Evolutionary conservation across 2,113 vertebrate genomes (phyloP).

Genomic region (Furnarius figulus): DNA sequence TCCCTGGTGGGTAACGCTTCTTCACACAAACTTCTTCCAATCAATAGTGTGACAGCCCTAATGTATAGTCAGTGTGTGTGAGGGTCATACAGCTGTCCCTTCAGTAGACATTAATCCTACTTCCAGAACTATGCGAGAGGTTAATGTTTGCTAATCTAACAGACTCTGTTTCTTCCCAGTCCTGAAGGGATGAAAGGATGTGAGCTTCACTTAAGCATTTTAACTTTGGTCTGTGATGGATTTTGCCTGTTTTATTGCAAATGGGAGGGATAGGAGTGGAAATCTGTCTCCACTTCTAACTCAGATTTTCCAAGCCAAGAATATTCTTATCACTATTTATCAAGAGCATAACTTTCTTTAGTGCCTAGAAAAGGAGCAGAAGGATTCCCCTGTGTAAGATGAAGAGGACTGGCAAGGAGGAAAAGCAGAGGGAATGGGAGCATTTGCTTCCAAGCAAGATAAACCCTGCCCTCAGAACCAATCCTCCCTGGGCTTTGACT

Average conservation of each 20-base stretch:
- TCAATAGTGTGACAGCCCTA: conserved; percentile 24
- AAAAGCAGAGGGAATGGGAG: not conserved
- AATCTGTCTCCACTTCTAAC: not conserved
- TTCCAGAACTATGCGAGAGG: conserved; percentile 22
- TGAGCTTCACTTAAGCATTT: conserved; percentile 59
- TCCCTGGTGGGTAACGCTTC: not conserved
- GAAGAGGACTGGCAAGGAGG: not conserved
- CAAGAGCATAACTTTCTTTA: not conserved
- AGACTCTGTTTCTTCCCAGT: conserved; percentile 51
- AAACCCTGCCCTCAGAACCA: not conserved
- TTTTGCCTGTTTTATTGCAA: conserved; percentile 36
- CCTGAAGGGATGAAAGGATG: conserved; percentile 75
- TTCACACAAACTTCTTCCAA: conserved; percentile 14
- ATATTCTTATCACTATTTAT: not conserved
- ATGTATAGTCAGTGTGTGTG: conserved; percentile 5
- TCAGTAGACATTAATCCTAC: conserved; percentile 49
- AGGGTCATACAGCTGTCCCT: conserved; percentile 37
- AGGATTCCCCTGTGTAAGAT: not conserved
- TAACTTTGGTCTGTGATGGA: conserved; percentile 36
- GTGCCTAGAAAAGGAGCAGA: not conserved
- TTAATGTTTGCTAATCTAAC: conserved; percentile 69
- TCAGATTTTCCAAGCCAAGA: conserved; percentile 9
- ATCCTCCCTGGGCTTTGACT: conserved; percentile 5
- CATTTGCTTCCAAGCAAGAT: not conserved
- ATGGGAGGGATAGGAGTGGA: not conserved